Conservation (phyloP, 2,113 vertebrate genomes). For the Sturnus vulgaris region DNA sequence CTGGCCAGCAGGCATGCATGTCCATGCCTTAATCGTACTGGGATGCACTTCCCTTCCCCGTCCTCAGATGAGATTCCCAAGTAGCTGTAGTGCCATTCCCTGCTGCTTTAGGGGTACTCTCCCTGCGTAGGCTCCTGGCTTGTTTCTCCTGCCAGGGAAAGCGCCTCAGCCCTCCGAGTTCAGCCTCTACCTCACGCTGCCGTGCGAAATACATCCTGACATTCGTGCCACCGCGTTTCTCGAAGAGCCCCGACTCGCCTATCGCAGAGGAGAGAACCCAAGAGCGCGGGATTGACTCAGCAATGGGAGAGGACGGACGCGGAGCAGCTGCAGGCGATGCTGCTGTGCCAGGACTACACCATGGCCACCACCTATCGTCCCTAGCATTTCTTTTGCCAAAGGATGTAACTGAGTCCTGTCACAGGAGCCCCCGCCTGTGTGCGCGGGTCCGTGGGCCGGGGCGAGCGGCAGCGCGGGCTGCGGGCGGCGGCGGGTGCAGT, state of each 20-base stretch:
- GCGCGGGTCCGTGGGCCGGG: not conserved
- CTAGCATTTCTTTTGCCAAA: rapidly evolving
- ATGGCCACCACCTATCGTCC: rapidly evolving
- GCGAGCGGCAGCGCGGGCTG: not conserved
- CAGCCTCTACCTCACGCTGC: rapidly evolving
- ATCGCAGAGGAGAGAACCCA: rapidly evolving
- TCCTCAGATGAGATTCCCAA: too few relatives aligned
- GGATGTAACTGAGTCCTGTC: rapidly evolving
- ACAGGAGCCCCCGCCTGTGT: rapidly evolving
- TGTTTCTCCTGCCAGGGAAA: rapidly evolving
- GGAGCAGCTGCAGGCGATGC: rapidly evolving
- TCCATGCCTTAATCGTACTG: not conserved
- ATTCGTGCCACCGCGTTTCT: rapidly evolving
- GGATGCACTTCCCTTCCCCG: rapidly evolving
- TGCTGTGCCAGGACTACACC: rapidly evolving
- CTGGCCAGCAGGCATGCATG: rapidly evolving
- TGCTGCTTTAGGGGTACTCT: rapidly evolving
- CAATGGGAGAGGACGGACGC: rapidly evolving
- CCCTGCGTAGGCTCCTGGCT: rapidly evolving
- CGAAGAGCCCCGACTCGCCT: rapidly evolving
- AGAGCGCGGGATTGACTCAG: rapidly evolving
- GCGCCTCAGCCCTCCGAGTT: rapidly evolving
- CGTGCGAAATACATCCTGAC: rapidly evolving
- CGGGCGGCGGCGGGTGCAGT: not conserved
- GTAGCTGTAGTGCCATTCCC: rapidly evolving